Evolutionary conservation across 2,113 vertebrate genomes (phyloP).

Genomic region (Sitta europaea): DNA sequence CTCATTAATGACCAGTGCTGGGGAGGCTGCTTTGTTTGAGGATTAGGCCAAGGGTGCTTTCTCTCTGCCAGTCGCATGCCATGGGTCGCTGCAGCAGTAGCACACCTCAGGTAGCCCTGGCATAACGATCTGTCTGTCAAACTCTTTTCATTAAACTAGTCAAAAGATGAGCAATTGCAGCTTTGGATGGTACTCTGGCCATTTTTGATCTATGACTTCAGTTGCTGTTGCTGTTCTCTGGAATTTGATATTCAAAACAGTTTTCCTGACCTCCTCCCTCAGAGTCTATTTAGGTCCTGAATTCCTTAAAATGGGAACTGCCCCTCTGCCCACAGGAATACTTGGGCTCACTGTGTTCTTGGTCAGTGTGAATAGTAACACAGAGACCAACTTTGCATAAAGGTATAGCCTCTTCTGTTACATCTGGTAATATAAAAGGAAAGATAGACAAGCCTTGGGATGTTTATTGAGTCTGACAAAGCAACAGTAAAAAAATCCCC

Average conservation of each 20-base stretch:
- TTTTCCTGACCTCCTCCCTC: not conserved
- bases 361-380: not conserved
- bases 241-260: not conserved
- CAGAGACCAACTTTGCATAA: not conserved
- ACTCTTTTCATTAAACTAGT: not conserved
- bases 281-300: not conserved
- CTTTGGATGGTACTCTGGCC: not conserved
- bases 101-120: rapidly evolving
- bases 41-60: not conserved
- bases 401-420: not conserved
- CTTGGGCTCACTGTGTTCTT: rapidly evolving
- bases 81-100: not conserved
- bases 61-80: not conserved
- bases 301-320: not conserved
- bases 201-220: not conserved
- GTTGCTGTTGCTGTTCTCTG: not conserved
- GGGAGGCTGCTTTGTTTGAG: not conserved
- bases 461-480: not conserved
- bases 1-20: rapidly evolving
- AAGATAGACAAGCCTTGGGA: not conserved
- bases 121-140: not conserved
- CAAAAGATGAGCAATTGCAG: not conserved
- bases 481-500: not conserved
- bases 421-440: not conserved
- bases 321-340: not conserved